These are phyloP conservation scores for Bagarius yarrelli DNA, from an alignment of 2,113 vertebrate species.

Conservation along the genomic window DNA sequence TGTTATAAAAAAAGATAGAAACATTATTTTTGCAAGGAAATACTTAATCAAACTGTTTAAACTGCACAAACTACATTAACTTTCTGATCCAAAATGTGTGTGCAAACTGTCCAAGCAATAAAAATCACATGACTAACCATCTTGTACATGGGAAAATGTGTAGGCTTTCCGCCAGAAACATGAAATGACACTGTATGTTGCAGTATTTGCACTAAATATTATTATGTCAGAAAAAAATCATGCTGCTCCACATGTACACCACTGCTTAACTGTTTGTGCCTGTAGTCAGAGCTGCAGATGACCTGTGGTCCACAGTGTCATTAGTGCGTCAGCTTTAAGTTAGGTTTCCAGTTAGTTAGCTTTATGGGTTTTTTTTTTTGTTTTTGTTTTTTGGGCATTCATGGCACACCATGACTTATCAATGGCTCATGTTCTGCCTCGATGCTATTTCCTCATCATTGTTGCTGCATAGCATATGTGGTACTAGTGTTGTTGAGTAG, in stretches of 20 bases:
- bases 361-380: background rate
- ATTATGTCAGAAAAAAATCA: too few species aligned
- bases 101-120: background rate
- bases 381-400: background rate
- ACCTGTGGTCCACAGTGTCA: background rate
- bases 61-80: background rate
- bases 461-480: background rate
- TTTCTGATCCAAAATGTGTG: background rate
- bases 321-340: background rate
- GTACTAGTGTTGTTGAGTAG: background rate
- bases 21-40: background rate
- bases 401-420: background rate
- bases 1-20: background rate
- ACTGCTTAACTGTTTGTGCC: background rate
- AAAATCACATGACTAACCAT: background rate
- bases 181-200: background rate
- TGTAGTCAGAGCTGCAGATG: background rate
- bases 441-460: background rate
- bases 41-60: conserved; percentile 5
- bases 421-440: background rate
- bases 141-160: background rate
- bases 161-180: background rate
- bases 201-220: background rate
- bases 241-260: conserved; percentile 1
- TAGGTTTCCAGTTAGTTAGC: background rate